phyloP scores from a whole-genome alignment of 2,797 vertebrate species.

The Sarcophilus harrisii region DNA sequence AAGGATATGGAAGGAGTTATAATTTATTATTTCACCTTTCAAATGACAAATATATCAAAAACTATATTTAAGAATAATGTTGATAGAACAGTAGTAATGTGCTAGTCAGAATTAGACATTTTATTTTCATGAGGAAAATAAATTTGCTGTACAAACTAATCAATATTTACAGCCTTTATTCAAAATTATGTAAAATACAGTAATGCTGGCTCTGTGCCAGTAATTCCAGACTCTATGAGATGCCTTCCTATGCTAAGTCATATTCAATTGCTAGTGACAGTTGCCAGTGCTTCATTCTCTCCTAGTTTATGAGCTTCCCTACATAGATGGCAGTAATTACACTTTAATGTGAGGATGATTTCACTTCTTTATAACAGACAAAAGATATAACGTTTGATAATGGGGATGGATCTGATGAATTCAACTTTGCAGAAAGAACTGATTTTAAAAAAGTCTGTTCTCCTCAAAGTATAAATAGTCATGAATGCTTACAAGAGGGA shows the following conservation, averaged over 20 bases:
- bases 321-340: not conserved
- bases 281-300: not conserved
- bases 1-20: not conserved
- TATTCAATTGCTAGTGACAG: conserved; percentile 8
- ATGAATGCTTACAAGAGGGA: not conserved
- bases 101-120: not conserved
- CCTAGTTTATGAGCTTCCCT: not conserved
- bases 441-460: not conserved
- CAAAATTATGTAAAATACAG: not conserved
- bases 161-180: conserved; percentile 4
- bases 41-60: conserved; percentile 3
- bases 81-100: conserved; percentile 1
- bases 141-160: conserved; percentile 17
- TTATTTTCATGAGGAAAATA: conserved; percentile 19
- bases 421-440: conserved; percentile 30
- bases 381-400: not conserved
- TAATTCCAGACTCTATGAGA: not conserved
- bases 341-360: conserved; percentile 29
- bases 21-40: not conserved
- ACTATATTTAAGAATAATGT: conserved; percentile 28
- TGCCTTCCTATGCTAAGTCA: not conserved
- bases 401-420: conserved; percentile 1
- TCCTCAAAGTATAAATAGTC: not conserved
- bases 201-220: conserved; percentile 14
- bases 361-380: conserved; percentile 30